These are phyloP conservation scores for Lepus europaeus DNA, from an alignment of 2,113 vertebrate genomes.

Conservation along the genomic window DNA sequence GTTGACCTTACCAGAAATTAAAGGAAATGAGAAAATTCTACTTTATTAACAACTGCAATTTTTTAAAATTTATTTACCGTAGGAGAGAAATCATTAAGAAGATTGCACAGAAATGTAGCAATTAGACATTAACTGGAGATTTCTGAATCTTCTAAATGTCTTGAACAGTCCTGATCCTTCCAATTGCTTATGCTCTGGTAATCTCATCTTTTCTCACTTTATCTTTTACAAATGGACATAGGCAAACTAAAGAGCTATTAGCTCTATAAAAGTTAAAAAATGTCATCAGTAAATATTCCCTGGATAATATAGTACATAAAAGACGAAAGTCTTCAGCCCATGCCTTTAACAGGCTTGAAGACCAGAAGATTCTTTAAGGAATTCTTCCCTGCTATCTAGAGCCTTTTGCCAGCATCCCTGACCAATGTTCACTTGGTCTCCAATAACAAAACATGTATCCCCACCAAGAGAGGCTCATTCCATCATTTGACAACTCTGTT, in stretches of 20 bases:
- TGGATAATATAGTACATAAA: neutral
- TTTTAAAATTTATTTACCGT: neutral
- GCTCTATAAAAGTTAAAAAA: neutral
- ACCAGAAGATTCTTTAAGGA: neutral
- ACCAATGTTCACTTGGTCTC: neutral
- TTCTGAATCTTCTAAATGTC: neutral
- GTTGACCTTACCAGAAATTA: neutral
- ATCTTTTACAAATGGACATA: constrained; percentile 3
- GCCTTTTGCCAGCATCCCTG: neutral
- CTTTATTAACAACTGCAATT: neutral
- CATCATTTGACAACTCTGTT: neutral
- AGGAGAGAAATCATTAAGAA: neutral
- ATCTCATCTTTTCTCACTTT: neutral
- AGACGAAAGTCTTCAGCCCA: neutral
- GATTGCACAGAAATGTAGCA: neutral
- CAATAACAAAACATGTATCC: neutral
- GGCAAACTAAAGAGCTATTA: constrained; percentile 8
- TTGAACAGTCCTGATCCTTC: neutral
- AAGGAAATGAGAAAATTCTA: constrained; percentile 11
- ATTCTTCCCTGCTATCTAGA: neutral
- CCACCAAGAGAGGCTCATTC: neutral
- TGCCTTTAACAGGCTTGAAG: neutral
- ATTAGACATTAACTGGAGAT: neutral
- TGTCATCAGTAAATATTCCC: neutral
- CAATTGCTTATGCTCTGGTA: neutral